phyloP scores from a whole-genome alignment of 1,140 invertebrate species.

The Bombus cullumanus region DNA sequence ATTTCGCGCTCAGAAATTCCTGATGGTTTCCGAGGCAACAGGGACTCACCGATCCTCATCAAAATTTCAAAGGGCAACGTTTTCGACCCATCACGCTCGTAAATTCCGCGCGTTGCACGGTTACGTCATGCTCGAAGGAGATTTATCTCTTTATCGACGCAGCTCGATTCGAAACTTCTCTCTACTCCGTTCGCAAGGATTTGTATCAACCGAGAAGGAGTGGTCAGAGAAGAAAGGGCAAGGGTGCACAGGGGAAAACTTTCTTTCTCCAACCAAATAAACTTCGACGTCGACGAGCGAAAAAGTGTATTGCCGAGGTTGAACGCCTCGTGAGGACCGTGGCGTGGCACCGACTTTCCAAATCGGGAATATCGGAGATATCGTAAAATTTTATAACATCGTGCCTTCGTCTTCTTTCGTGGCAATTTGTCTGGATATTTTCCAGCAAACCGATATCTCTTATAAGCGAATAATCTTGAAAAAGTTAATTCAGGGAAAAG shows the following conservation, averaged over 20 bases:
- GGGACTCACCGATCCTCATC: conserved; percentile 11
- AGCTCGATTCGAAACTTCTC: background rate
- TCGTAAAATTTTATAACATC: conserved; percentile 61
- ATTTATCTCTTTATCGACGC: conserved; percentile 50
- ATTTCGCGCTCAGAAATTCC: background rate
- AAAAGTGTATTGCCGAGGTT: background rate
- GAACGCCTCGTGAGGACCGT: conserved; percentile 23
- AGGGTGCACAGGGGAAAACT: background rate
- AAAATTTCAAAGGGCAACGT: conserved; percentile 36
- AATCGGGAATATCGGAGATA: conserved; percentile 54
- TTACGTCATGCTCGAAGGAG: conserved; percentile 11
- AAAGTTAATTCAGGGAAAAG: background rate
- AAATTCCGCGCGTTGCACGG: conserved; percentile 17
- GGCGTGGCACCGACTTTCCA: conserved; percentile 3
- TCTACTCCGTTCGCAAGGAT: conserved; percentile 5
- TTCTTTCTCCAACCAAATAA: background rate
- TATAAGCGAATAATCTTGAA: background rate
- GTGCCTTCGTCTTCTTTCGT: background rate
- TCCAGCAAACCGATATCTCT: background rate
- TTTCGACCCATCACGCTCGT: conserved; percentile 10
- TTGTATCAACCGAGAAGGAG: background rate
- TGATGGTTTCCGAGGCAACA: background rate
- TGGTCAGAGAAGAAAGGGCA: background rate
- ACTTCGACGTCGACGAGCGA: background rate
- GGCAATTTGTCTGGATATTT: conserved; percentile 38